A percentile compares a stretch with the other conserved stretches of the same genome.
Conservation (phyloP, 2,888 invertebrate genomes). For the Acleris holmiana region DNA sequence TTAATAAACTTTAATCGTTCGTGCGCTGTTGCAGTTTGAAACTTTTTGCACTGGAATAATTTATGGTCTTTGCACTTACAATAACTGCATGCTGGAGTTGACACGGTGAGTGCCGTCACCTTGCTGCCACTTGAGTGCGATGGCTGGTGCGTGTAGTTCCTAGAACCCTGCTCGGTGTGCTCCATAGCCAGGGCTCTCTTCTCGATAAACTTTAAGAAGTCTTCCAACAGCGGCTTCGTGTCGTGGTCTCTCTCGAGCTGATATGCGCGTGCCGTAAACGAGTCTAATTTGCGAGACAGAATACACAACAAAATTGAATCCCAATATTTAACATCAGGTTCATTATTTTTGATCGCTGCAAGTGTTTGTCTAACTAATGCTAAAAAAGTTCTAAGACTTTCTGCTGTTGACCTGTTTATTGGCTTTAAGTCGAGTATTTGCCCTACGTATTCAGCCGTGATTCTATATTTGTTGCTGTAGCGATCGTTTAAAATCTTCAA, state of each 20-base stretch:
- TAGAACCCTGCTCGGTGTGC: slow-evolving; percentile 11
- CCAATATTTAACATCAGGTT: slow-evolving; percentile 26
- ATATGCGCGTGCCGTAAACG: slow-evolving; percentile 26
- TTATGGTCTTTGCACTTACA: slow-evolving; percentile 35
- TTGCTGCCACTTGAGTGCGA: background rate
- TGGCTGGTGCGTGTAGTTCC: background rate
- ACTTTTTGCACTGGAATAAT: slow-evolving; percentile 27
- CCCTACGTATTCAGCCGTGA: slow-evolving; percentile 31
- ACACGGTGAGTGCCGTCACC: background rate
- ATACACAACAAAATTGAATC: slow-evolving; percentile 38
- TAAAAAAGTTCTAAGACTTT: slow-evolving; percentile 32
- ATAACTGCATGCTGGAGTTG: slow-evolving; percentile 8
- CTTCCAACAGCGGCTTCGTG: slow-evolving; percentile 1
- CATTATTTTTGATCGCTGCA: slow-evolving; percentile 35
- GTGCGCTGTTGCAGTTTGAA: slow-evolving; percentile 15
- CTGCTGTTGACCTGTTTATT: slow-evolving; percentile 8
- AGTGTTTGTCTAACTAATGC: slow-evolving; percentile 31
- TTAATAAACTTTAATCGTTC: slow-evolving; percentile 22
- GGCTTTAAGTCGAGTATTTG: slow-evolving; percentile 29
- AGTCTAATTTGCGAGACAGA: slow-evolving; percentile 40
- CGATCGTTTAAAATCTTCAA: slow-evolving; percentile 30
- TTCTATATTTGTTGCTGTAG: slow-evolving; percentile 33
- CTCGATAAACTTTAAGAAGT: slow-evolving; percentile 33
- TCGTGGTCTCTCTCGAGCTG: slow-evolving; percentile 32
- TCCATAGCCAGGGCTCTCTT: slow-evolving; percentile 35